Base-by-base conservation (phyloP, 2,113 vertebrate genomes). In the Tringa solitaria region DNA sequence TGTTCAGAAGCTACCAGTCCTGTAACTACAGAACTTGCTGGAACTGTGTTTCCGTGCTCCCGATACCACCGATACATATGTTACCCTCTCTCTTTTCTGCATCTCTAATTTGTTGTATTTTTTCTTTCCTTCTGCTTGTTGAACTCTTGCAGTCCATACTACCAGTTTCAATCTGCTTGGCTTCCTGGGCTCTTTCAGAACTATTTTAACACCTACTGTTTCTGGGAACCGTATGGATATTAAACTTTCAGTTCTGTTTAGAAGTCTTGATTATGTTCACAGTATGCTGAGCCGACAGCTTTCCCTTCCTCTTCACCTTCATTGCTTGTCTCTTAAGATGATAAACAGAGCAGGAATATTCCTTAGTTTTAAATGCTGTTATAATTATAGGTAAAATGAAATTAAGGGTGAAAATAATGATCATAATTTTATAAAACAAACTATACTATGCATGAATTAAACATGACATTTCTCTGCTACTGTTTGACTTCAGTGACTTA, bases 91-190 rank as follows among this genome's bases (percentile, higher is more conserved):
- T 63, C 63, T 46, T 75, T 50, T 92, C 72, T 53, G 7, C 35
- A 30, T 21, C 45, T 90, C 30, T 33, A 2, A 46, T 86, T 43
- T 64, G 11, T 28, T 76, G 33, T 63, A 1, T 82, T 86, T 50
- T 50, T 74, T 30, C 17, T 50, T 48, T 51, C 76, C 4, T 2
- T 72, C 68, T 90, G 70, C 67, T 85, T 6, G 1, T 22, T 35
- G 51, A 91, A 32, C 59, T 73, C 35, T 56, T 57, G 39, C 37
- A 45, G 39, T 82, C 78, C 60, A 23, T 77, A 14, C 59, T 46
- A 76, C 48, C 65, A 74, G 28, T 65, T 96, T 78, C 76, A 96
- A 75, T 94, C 91, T 94, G 56, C 67, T 87, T 89, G 61, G 59
- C 59, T 95, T 80, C 73, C 61, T 64, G 65, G 48, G 30, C 50